Base-by-base conservation (phyloP, 1,140 invertebrate genomes). In the Lordiphosa collinella region DNA sequence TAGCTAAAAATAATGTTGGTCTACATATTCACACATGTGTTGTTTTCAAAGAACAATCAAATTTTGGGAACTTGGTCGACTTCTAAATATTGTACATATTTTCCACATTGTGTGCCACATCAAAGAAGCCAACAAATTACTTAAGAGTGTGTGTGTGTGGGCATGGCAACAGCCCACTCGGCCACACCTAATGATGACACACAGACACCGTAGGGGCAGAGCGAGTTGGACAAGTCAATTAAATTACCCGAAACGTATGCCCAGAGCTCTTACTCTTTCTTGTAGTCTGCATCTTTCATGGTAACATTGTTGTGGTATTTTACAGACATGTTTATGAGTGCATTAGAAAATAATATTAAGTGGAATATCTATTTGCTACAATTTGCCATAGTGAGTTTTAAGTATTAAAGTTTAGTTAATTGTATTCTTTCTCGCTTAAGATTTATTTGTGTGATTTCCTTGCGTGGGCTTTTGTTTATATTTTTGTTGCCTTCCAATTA, bases 221-320 rank as follows among this genome's bases (percentile, higher is more conserved):
- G 63, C 46, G 58, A 34, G 13, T 47, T 38, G 11, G 34, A 35
- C 36, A 40, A 47, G 54, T 78, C 74, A 79, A 79, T 78, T 79
- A 68, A 73, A 73, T 73, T 68, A 57, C 50, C 38, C 76, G 41
- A 59, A 67, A 58, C 70, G 58, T 70, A 43, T 70, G 65, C 32
- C 31, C 36, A 10, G 29, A 10, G 29, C 25, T 18, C 8, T 43
- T 31, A 14, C 32, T 35, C 35, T 44, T 47, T 12, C 40, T 64
- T n/a, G n/a, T 10, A 18, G 38, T 22, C 44, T 51, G 11, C 48
- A 35, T 66, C 25, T 35, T 4, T 22, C 18, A 22, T 1, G 2
- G 18, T 22, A 0, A 22, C 18, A 1, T 22, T 22, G 18, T 4
- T 5, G 3, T 22, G 2, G 18, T 22, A 3, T 3, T 1, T 22